A percentile compares a stretch with the other conserved stretches of the same genome.
These are phyloP conservation scores for Tenthredo distinguenda DNA, from an alignment of 2,888 invertebrate species.

Conservation along the genomic window DNA sequence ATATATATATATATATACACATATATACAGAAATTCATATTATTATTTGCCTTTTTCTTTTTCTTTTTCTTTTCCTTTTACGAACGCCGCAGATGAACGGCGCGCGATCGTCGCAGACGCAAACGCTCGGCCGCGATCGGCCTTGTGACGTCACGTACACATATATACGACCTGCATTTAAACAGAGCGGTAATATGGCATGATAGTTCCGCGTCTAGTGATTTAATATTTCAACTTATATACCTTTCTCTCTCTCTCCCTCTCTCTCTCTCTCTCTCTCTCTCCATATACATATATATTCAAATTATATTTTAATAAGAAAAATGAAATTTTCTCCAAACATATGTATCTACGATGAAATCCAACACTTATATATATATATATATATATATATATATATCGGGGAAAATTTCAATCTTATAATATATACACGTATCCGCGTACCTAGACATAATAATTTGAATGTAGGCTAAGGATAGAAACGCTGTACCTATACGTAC, in stretches of 20 bases:
- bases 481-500: not conserved
- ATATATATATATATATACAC: no score
- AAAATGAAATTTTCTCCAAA: no score
- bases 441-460: not conserved
- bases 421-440: not conserved
- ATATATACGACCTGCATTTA: slow-evolving; percentile 22
- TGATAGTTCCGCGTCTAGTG: not conserved
- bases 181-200: not conserved
- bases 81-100: no score
- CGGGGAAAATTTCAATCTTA: not conserved
- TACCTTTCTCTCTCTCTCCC: not conserved
- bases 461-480: slow-evolving; percentile 40
- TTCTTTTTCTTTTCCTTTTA: no score
- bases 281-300: no score
- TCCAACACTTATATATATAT: not conserved
- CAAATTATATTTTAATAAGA: not conserved
- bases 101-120: not conserved
- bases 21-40: no score
- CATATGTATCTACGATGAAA: no score
- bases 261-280: no score
- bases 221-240: not conserved
- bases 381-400: not conserved
- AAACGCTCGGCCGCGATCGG: not conserved
- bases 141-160: slow-evolving; percentile 24
- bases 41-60: no score